phyloP scores from a whole-genome alignment of 92 coral and sea anemone species.

The Bergia puertoricense region DNA sequence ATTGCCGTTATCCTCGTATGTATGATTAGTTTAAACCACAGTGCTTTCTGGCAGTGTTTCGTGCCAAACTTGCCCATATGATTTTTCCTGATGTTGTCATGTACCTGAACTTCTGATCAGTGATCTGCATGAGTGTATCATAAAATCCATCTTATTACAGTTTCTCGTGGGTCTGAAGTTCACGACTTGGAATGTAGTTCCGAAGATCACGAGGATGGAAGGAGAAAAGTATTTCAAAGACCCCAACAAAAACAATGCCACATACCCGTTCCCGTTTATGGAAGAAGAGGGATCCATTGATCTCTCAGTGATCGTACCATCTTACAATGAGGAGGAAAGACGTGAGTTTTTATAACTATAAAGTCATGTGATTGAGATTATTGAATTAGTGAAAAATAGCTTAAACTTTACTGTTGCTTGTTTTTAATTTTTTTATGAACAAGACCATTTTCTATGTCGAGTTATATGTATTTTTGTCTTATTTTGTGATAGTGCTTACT shows the following conservation, averaged over 20 bases:
- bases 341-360: conserved; percentile 60
- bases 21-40: neutral
- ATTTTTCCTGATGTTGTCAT: neutral
- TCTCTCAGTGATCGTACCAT: conserved; percentile 86
- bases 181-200: conserved; percentile 77
- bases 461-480: neutral
- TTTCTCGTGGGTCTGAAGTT: conserved; percentile 64
- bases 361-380: neutral
- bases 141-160: conserved; percentile 43
- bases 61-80: neutral
- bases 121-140: neutral
- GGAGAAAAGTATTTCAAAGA: conserved; percentile 92
- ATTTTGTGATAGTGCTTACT: neutral
- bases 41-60: neutral
- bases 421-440: neutral
- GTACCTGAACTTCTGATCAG: neutral
- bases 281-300: conserved; percentile 91
- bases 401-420: neutral
- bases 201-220: conserved; percentile 77
- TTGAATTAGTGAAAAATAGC: neutral
- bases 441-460: conserved; percentile 13
- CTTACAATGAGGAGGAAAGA: conserved; percentile 95
- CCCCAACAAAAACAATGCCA: conserved; percentile 89
- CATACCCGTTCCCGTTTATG: conserved; percentile 90
- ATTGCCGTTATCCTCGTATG: conserved; percentile 50